Percentiles rank a stretch among this genome's conserved stretches.
Evolutionary conservation across 2,797 vertebrate species (phyloP).

Genomic region (Eleutherodactylus coqui): DNA sequence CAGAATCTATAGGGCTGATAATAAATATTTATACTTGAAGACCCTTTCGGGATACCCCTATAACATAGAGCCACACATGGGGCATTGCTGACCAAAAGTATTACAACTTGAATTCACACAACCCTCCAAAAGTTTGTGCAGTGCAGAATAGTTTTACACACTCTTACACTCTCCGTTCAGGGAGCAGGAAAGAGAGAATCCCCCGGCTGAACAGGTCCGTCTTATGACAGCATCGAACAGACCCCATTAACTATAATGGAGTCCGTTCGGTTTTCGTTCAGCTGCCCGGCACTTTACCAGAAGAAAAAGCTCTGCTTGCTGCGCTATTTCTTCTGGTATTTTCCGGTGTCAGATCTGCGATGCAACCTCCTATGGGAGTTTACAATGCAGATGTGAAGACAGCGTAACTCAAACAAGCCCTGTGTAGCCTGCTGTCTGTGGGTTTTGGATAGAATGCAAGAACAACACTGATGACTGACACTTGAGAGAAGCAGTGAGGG

Average conservation of each 20-base stretch:
- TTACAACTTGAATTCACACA: background rate
- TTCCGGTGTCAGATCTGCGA: too few relatives aligned
- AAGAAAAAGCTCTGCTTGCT: too few relatives aligned
- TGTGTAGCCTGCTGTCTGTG: background rate
- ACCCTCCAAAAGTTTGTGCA: background rate
- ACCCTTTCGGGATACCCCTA: background rate
- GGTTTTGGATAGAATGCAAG: background rate
- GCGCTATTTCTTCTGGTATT: too few relatives aligned
- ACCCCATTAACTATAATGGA: too few relatives aligned
- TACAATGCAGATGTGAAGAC: too few relatives aligned
- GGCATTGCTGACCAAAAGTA: background rate
- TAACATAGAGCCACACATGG: background rate
- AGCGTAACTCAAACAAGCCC: background rate
- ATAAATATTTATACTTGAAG: background rate
- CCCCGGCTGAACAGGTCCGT: too few relatives aligned
- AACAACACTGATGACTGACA: background rate
- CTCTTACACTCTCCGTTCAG: too few relatives aligned
- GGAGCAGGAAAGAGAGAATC: too few relatives aligned
- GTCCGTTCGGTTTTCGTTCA: too few relatives aligned
- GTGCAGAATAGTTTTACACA: background rate
- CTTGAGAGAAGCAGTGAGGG: background rate
- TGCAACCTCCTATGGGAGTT: too few relatives aligned
- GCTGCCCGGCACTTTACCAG: too few relatives aligned
- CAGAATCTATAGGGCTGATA: background rate
- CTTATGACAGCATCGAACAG: too few relatives aligned